Evolutionary conservation across 2,113 vertebrate genomes (phyloP).

Genomic region (Silurus glanis): DNA sequence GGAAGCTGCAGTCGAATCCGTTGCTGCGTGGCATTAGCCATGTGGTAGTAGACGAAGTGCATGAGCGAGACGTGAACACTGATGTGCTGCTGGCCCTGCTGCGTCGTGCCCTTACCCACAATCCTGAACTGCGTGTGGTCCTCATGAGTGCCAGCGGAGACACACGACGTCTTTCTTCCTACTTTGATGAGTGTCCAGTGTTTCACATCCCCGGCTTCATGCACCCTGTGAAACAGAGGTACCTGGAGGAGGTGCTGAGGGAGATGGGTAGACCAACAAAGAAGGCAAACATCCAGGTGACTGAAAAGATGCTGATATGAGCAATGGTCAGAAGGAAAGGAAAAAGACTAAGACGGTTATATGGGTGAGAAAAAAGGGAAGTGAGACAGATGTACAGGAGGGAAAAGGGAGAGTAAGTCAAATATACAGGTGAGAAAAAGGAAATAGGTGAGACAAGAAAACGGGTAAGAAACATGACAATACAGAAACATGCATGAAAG

Average conservation of each 20-base stretch:
- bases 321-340: background rate
- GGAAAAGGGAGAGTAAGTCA: background rate
- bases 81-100: conserved; percentile 94
- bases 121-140: conserved; percentile 82
- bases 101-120: conserved; percentile 77
- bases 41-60: conserved; percentile 93
- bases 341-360: conserved; percentile 51
- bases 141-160: conserved; percentile 96
- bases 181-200: conserved; percentile 86
- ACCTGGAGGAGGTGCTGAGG: conserved; percentile 87
- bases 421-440: background rate
- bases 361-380: conserved; percentile 64
- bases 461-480: too few species aligned
- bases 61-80: conserved; percentile 93
- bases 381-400: background rate
- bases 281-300: conserved; percentile 68
- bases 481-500: too few species aligned
- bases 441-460: too few species aligned
- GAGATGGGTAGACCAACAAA: conserved; percentile 72
- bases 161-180: conserved; percentile 83
- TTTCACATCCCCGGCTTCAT: conserved; percentile 92
- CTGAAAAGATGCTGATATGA: conserved; percentile 24
- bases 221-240: conserved; percentile 88
- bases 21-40: conserved; percentile 88
- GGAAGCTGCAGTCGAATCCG: conserved; percentile 89